phyloP scores from a whole-genome alignment of 2,113 vertebrate genomes.

The Mustela nigripes region DNA sequence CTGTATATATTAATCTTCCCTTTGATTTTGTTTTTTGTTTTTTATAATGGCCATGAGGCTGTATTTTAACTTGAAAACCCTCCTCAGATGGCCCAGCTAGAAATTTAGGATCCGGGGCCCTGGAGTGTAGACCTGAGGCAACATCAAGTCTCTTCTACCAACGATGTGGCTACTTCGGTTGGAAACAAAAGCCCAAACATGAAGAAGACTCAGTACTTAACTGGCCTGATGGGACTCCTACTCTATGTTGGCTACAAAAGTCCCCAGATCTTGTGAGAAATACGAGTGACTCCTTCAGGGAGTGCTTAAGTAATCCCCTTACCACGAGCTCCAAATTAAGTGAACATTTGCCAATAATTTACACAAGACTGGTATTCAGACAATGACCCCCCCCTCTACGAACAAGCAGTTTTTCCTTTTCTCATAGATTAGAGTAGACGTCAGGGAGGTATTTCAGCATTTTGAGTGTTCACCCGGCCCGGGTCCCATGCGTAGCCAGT shows the following conservation, averaged over 20 bases:
- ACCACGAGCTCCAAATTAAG: neutral
- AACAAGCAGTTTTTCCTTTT: neutral
- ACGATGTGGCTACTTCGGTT: neutral
- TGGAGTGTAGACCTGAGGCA: neutral
- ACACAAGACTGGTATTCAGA: neutral
- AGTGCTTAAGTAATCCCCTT: neutral
- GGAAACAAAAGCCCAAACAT: neutral
- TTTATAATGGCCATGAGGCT: neutral
- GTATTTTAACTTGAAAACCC: neutral
- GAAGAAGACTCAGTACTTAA: neutral
- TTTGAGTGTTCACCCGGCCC: neutral
- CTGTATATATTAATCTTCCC: neutral
- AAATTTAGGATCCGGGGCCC: neutral
- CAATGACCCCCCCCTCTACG: neutral
- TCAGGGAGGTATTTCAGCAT: neutral
- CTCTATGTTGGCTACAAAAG: neutral
- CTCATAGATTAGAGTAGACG: neutral
- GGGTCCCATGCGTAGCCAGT: neutral
- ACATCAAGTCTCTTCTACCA: neutral
- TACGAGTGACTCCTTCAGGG: neutral
- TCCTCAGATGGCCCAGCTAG: neutral
- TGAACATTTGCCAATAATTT: neutral
- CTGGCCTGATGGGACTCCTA: neutral
- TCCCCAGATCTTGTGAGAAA: neutral
- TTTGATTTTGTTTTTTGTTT: neutral